phyloP scores from a whole-genome alignment of 2,888 invertebrate species.

The Oxytorus armatus region DNA sequence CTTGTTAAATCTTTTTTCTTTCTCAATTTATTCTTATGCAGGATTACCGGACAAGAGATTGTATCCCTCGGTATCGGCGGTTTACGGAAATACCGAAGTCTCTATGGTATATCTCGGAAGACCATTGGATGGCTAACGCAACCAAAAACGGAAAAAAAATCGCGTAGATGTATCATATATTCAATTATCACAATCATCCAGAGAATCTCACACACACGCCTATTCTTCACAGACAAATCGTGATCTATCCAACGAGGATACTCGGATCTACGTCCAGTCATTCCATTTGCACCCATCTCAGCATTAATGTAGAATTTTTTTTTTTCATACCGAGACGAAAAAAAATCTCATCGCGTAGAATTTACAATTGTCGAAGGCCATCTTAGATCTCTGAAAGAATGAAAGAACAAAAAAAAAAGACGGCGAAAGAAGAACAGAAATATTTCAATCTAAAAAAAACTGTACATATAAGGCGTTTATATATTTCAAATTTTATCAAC shows the following conservation, averaged over 20 bases:
- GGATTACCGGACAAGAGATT: slow-evolving; percentile 96
- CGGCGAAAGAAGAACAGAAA: not conserved
- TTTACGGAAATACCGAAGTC: slow-evolving; percentile 99
- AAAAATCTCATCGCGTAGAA: slow-evolving; percentile 32
- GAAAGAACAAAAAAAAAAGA: slow-evolving; percentile 5
- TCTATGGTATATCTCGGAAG: slow-evolving; percentile 99
- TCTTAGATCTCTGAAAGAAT: slow-evolving; percentile 25
- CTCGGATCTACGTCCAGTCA: slow-evolving; percentile 42
- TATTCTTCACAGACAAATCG: slow-evolving; percentile 48
- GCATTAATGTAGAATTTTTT: slow-evolving; percentile 73
- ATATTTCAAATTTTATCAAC: slow-evolving; percentile 37
- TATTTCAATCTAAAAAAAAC: slow-evolving; percentile 17
- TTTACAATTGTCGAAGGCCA: slow-evolving; percentile 20
- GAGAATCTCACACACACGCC: slow-evolving; percentile 28
- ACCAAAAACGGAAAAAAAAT: not conserved
- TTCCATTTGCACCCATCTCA: slow-evolving; percentile 67
- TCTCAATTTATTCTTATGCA: slow-evolving; percentile 83
- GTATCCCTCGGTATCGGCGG: slow-evolving; percentile 98
- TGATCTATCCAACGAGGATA: slow-evolving; percentile 33
- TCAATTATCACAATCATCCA: slow-evolving; percentile 38
- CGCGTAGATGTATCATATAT: slow-evolving; percentile 1
- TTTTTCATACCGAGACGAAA: slow-evolving; percentile 60
- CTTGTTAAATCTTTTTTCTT: slow-evolving; percentile 28
- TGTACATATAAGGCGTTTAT: slow-evolving; percentile 60
- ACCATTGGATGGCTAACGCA: slow-evolving; percentile 96